Percentiles rank a stretch among this genome's conserved stretches.
Evolutionary conservation across 2,113 vertebrate species (phyloP).

Genomic region (Trogon surrucura): DNA sequence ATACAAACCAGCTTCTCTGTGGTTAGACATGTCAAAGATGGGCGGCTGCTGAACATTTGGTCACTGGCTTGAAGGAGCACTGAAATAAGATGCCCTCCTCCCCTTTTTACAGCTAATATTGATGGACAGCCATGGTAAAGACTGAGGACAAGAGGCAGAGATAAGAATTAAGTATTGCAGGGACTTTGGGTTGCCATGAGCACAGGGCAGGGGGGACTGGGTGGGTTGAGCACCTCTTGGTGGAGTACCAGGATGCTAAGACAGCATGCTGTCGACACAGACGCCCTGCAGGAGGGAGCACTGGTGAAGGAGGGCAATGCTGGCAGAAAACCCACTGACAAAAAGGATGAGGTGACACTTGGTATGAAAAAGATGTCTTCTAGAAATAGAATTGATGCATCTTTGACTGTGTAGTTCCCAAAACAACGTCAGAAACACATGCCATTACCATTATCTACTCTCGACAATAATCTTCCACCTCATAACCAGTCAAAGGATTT

Average conservation of each 20-base stretch:
- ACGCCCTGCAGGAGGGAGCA: not conserved
- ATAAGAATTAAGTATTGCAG: not conserved
- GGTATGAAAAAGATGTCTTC: not conserved
- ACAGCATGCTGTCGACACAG: accelerated
- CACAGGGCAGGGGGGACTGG: accelerated
- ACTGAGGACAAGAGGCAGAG: not conserved
- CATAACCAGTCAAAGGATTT: not conserved
- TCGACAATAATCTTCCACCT: not conserved
- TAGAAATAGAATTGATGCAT: not conserved
- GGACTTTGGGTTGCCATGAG: not conserved
- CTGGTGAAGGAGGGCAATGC: not conserved
- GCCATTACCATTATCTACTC: not conserved
- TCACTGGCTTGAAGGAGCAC: not conserved
- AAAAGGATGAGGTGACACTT: not conserved
- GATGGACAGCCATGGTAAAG: not conserved
- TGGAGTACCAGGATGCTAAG: not conserved
- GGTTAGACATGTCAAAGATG: accelerated
- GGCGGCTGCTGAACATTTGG: not conserved
- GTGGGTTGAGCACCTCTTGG: not conserved
- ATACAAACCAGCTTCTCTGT: not conserved
- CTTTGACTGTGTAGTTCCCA: not conserved
- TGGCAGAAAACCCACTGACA: not conserved
- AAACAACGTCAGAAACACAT: not conserved
- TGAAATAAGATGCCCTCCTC: not conserved
- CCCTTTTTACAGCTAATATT: not conserved